A percentile compares a stretch with the other conserved stretches of the same genome.
Evolutionary conservation across 2,797 vertebrate species (phyloP).

Genomic region (Acestrorhynchus altus): DNA sequence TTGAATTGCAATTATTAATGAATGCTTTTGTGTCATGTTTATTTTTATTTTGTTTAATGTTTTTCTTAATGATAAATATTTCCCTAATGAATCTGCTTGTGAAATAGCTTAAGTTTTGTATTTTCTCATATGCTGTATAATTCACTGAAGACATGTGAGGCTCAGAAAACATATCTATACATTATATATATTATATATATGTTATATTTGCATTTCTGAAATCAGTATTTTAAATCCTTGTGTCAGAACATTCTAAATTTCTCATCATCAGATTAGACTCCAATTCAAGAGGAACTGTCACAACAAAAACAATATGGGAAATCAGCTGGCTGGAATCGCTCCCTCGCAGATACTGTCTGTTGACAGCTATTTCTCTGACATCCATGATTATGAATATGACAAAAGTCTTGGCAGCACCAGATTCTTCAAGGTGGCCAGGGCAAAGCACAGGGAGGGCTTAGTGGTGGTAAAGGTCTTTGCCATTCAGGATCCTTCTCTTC

Average conservation of each 20-base stretch:
- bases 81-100: too few relatives aligned
- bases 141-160: too few relatives aligned
- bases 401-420: slow-evolving; percentile 96
- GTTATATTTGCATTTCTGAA: background rate
- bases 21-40: too few relatives aligned
- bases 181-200: too few relatives aligned
- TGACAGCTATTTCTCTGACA: slow-evolving; percentile 98
- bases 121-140: too few relatives aligned
- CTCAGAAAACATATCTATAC: too few relatives aligned
- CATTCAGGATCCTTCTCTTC: slow-evolving; percentile 94
- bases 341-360: slow-evolving; percentile 98
- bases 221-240: background rate
- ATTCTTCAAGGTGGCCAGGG: slow-evolving; percentile 97
- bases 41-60: too few relatives aligned
- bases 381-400: slow-evolving; percentile 95
- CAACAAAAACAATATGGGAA: slow-evolving; percentile 82
- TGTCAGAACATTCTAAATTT: background rate
- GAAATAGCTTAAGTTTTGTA: too few relatives aligned
- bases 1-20: too few relatives aligned
- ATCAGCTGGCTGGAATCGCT: slow-evolving; percentile 96
- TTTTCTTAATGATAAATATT: too few relatives aligned
- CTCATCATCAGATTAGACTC: slow-evolving; percentile 1
- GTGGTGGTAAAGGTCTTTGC: slow-evolving; percentile 98
- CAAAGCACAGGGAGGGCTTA: slow-evolving; percentile 93
- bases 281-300: background rate